Evolutionary conservation across 2,888 invertebrate species (phyloP).

Genomic region (Blastobasis lacticolella): DNA sequence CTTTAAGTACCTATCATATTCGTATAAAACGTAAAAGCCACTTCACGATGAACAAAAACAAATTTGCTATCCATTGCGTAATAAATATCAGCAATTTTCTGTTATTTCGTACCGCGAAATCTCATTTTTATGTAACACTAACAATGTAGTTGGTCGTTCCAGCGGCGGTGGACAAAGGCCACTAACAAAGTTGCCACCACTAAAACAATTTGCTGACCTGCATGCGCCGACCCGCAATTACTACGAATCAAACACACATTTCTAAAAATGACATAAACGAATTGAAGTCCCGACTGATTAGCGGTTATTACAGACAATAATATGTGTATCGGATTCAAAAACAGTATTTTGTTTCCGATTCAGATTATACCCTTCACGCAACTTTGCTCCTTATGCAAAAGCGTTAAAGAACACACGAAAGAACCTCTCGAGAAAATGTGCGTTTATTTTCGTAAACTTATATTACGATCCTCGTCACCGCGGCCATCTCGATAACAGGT

Average conservation of each 20-base stretch:
- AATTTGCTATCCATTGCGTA: background rate
- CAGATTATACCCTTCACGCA: slow-evolving; percentile 15
- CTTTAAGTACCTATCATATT: too few species aligned
- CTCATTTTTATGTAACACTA: slow-evolving; percentile 7
- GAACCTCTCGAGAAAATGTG: background rate
- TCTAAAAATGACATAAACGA: slow-evolving; percentile 44
- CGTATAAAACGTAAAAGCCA: background rate
- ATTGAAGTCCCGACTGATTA: slow-evolving; percentile 46
- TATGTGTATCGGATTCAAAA: slow-evolving; percentile 28
- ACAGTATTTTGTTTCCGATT: slow-evolving; percentile 16
- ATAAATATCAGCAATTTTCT: background rate
- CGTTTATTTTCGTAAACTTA: slow-evolving; percentile 15
- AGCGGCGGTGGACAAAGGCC: slow-evolving; percentile 16
- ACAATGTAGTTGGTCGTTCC: background rate
- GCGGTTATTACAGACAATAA: slow-evolving; percentile 46
- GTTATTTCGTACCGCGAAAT: background rate
- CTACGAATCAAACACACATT: slow-evolving; percentile 31
- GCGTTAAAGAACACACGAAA: slow-evolving; percentile 11
- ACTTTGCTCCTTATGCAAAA: slow-evolving; percentile 23
- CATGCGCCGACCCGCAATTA: slow-evolving; percentile 16
- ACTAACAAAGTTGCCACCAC: slow-evolving; percentile 28
- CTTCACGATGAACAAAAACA: background rate
- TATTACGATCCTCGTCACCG: slow-evolving; percentile 30
- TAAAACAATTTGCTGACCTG: slow-evolving; percentile 13
- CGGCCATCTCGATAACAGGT: slow-evolving; percentile 52